phyloP scores from a whole-genome alignment of 2,113 vertebrate genomes.

The Gymnogyps californianus region DNA sequence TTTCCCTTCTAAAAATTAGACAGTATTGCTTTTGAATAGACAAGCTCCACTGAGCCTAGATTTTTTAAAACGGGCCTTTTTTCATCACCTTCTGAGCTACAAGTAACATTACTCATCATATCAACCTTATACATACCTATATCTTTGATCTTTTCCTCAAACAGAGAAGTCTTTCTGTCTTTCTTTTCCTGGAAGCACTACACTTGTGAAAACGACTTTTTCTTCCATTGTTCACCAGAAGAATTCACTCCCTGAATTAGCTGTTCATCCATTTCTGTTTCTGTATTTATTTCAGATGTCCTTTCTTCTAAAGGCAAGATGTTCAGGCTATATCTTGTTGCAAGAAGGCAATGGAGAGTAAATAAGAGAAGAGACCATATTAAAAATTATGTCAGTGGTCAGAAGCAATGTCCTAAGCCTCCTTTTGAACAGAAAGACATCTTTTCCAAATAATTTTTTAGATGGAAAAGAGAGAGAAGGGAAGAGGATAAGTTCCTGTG shows the following conservation, averaged over 20 bases:
- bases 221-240: neutral
- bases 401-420: neutral
- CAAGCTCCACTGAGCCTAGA: neutral
- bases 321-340: neutral
- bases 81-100: neutral
- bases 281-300: neutral
- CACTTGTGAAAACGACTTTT: neutral
- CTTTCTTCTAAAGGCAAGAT: conserved; percentile 5
- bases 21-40: neutral
- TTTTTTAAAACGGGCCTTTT: neutral
- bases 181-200: neutral
- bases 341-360: neutral
- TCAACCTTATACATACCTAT: neutral
- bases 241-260: neutral
- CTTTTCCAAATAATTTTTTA: neutral
- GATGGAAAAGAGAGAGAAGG: neutral
- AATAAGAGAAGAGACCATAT: neutral
- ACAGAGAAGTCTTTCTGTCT: neutral
- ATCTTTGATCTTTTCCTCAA: neutral
- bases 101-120: neutral
- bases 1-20: neutral
- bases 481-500: neutral
- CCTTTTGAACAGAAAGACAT: neutral
- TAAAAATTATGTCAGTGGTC: neutral
- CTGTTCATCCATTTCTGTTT: neutral